phyloP scores from a whole-genome alignment of 1,140 invertebrate genomes.

The Drosophila yakuba region DNA sequence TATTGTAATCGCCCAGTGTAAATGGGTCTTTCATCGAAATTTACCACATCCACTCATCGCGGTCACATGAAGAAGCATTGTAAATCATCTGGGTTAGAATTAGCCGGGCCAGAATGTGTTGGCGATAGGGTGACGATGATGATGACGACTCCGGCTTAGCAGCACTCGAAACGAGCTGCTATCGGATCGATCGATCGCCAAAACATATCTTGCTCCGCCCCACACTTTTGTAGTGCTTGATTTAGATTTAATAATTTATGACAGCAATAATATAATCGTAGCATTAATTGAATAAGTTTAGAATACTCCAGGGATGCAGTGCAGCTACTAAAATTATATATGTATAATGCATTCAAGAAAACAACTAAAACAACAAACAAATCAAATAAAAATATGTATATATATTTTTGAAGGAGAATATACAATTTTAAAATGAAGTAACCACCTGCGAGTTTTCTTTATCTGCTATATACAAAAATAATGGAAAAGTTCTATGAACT shows the following conservation, averaged over 20 bases:
- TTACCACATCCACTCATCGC: slow-evolving; percentile 62
- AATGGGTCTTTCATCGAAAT: slow-evolving; percentile 42
- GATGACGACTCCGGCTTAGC: slow-evolving; percentile 42
- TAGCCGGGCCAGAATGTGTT: slow-evolving; percentile 57
- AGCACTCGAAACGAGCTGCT: slow-evolving; percentile 50
- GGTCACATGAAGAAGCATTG: slow-evolving; percentile 80
- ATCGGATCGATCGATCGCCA: slow-evolving; percentile 48
- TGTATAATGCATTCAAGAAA: slow-evolving; percentile 32
- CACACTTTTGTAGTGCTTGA: slow-evolving; percentile 57
- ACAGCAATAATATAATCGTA: slow-evolving; percentile 74
- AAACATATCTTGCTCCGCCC: slow-evolving; percentile 45
- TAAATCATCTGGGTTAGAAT: slow-evolving; percentile 78
- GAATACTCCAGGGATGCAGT: slow-evolving; percentile 39
- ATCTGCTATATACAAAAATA: too few species aligned
- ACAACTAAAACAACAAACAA: slow-evolving; percentile 30
- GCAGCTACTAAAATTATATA: slow-evolving; percentile 44
- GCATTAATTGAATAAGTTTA: slow-evolving; percentile 68
- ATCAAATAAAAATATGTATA: slow-evolving; percentile 60
- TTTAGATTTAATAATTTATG: slow-evolving; percentile 81
- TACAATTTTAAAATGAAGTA: slow-evolving; percentile 17
- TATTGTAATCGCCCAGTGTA: slow-evolving; percentile 32
- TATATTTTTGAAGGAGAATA: slow-evolving; percentile 60
- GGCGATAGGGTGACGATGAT: slow-evolving; percentile 8
- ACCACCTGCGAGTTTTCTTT: neutral
- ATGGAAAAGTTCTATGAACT: too few species aligned